Evolutionary conservation across 2,113 vertebrate species (phyloP), one percentile per base, ranked within the genome.

Genomic region (Pongo pygmaeus): DNA sequence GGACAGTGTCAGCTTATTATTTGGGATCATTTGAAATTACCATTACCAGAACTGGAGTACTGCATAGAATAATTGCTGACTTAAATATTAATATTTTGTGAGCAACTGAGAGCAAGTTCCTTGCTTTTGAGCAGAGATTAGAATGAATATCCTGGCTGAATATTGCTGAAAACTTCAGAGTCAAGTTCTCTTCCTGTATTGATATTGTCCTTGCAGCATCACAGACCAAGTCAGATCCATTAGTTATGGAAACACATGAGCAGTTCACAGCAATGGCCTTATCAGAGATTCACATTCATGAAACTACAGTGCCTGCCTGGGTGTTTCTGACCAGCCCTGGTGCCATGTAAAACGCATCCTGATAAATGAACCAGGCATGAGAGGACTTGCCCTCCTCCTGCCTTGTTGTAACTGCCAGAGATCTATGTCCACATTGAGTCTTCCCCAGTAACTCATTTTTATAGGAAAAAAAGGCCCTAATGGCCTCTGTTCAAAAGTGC

Each of bases 361-460:
- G 83, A 78, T 59, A 30, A 55, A 64, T 30, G 72, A 93, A 40
- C 46, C 48, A 84, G 59, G 40, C 84, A 6, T 78, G 87, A 74
- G 40, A 90, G 52, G 84, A 59, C 89, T 67, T 93, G 91, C 80
- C 55, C 38, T 67, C 6, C 20, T 55, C 57, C 78, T 69, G 8
- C 55, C 75, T 96, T 23, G 16, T 59, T 64, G 6, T 32, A 85
- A 57, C 50, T 72, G 69, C 75, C 61, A 46, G 83, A 61, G 32
- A 46, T 86, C 79, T 32, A 2, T 55, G 69, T 57, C 79, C 55
- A 43, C 35, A 30, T 20, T 10, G 57, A 57, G 32, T 89, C 83
- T 78, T 78, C 67, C 77, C 48, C 69, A 96, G 0, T 80, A 94
- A 94, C 83, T 81, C 59, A 30, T 43, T 95, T 97, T 96, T 92